Base-by-base conservation (phyloP, 2,888 invertebrate species). In the Drosophila fulvimacula region DNA sequence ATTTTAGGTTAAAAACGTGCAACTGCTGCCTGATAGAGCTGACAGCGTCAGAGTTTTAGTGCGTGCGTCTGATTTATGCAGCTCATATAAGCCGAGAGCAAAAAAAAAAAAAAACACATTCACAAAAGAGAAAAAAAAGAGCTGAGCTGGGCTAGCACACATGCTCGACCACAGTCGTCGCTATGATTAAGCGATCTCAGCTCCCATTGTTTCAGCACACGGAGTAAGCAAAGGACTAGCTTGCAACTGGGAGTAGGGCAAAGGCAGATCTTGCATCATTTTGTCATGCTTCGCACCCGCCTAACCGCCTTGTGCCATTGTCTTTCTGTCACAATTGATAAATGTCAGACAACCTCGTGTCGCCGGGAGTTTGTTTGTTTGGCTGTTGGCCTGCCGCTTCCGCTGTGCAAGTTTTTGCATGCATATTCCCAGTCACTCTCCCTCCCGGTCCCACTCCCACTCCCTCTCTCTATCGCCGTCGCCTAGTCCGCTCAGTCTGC, bases 111-210 rank as follows among this genome's bases (percentile, higher is more conserved):
- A 19, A 13, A 63, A n/a, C n/a, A 38, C 2, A 38, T n/a, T 6
- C 36, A 53, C n/a, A 17, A 39, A 1, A 11, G n/a, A 17, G 10
- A 11, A 11, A 59, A n/a, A 21, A 2, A 19, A 10, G 59, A 62
- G 7, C 27, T 27, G 6, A 32, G 44, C 32, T 39, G 34, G 36
- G 52, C 32, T 15, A 21, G 67, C 81, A 82, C 81, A 86, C 73
- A 81, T 79, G 80, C 76, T 75, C 69, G 56, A 76, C 80, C 86
- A 70, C 82, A 88, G 60, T 72, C 68, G 79, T 78, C 78, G 75
- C 73, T 82, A 90, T 91, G 91, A 91, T 91, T 87, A 90, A 91
- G 88, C 91, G 85, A 87, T 90, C 89, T 89, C 82, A 72, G 82
- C 83, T 83, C 85, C 89, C 84, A 82, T 89, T 90, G 90, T 90